phyloP scores from a whole-genome alignment of 2,888 invertebrate genomes.

The Atrina japonica region DNA sequence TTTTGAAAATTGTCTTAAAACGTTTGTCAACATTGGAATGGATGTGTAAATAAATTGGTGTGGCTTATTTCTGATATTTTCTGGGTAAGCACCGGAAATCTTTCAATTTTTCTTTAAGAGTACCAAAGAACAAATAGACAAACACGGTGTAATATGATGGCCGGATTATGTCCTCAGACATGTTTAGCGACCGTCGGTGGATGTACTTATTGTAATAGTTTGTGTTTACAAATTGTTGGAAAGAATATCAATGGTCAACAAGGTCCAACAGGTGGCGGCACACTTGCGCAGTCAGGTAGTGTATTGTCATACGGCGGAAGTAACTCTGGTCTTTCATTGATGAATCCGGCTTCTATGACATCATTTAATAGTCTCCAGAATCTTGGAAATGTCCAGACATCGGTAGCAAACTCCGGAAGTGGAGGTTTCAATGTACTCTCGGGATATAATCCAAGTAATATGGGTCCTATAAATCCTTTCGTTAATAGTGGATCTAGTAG shows the following conservation, averaged over 20 bases:
- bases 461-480: conserved; percentile 15
- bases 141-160: not conserved
- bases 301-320: not conserved
- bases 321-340: not conserved
- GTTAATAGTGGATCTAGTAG: conserved; percentile 13
- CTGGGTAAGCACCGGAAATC: too few relatives aligned
- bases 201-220: conserved; percentile 14
- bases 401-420: too few relatives aligned
- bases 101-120: too few relatives aligned
- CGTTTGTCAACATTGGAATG: too few relatives aligned
- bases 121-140: too few relatives aligned
- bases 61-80: too few relatives aligned
- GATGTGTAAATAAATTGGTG: too few relatives aligned
- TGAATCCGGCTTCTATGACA: too few relatives aligned
- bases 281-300: not conserved
- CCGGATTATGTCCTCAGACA: conserved; percentile 17
- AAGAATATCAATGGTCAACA: not conserved
- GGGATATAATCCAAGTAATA: conserved; percentile 23
- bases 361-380: too few relatives aligned
- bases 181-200: conserved; percentile 20
- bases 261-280: not conserved
- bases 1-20: too few relatives aligned
- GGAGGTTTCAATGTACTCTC: too few relatives aligned
- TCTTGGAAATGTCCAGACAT: too few relatives aligned
- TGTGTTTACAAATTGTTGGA: conserved; percentile 11